Evolutionary conservation across 2,888 invertebrate species (phyloP).

Genomic region (Acleris emargana): DNA sequence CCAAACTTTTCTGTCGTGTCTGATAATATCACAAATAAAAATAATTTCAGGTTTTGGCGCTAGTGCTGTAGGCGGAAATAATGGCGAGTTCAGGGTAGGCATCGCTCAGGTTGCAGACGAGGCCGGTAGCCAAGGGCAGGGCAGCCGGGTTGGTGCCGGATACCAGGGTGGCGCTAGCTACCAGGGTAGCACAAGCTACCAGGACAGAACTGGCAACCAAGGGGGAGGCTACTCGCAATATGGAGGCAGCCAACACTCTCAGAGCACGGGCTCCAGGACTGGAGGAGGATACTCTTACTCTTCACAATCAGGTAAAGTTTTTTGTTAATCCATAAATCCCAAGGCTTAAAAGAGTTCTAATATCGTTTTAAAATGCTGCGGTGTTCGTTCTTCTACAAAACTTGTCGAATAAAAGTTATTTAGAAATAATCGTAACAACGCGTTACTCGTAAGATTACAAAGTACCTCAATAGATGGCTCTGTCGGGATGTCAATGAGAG

Average conservation of each 20-base stretch:
- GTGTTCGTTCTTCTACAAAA: too few relatives aligned
- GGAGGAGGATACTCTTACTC: conserved; percentile 67
- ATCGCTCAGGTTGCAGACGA: conserved; percentile 57
- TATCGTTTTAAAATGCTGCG: too few relatives aligned
- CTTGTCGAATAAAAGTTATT: too few relatives aligned
- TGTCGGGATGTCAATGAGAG: too few relatives aligned
- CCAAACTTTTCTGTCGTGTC: neutral
- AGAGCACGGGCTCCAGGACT: conserved; percentile 35
- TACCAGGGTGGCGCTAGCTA: too few relatives aligned
- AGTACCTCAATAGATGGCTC: too few relatives aligned
- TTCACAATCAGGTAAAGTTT: conserved; percentile 61
- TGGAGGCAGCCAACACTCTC: conserved; percentile 6
- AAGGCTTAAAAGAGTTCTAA: too few relatives aligned
- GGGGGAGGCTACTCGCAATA: neutral
- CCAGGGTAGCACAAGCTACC: too few relatives aligned
- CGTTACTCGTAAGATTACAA: too few relatives aligned
- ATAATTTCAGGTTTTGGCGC: conserved; percentile 53
- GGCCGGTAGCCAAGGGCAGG: conserved; percentile 17
- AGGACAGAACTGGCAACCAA: neutral
- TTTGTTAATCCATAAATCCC: too few relatives aligned
- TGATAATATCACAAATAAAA: neutral
- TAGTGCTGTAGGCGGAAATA: conserved; percentile 66
- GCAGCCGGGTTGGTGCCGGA: too few relatives aligned
- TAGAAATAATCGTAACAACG: too few relatives aligned
- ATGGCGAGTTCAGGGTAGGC: conserved; percentile 72